These are phyloP conservation scores for Xiphorhynchus elegans DNA, from an alignment of 2,113 vertebrate genomes.

Conservation along the genomic window DNA sequence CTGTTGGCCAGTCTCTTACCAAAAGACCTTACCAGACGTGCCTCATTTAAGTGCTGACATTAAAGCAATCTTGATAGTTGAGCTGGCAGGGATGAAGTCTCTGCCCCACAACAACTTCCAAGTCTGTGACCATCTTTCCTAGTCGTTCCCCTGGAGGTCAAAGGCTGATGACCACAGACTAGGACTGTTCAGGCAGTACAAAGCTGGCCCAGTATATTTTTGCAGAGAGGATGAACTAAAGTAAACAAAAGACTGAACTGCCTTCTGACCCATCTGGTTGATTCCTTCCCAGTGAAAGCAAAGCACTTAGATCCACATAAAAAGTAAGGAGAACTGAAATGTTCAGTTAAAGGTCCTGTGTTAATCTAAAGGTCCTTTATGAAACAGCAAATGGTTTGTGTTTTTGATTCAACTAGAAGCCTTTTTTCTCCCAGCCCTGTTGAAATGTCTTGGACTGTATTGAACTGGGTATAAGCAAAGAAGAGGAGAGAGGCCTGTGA, in stretches of 20 bases:
- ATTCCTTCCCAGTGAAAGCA: background rate
- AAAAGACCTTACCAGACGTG: background rate
- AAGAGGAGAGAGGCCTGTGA: background rate
- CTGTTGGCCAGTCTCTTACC: background rate
- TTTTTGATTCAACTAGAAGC: background rate
- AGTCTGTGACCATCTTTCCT: background rate
- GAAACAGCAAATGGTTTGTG: background rate
- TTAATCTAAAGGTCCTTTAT: background rate
- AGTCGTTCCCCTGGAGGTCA: background rate
- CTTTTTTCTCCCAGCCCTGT: background rate
- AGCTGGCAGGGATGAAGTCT: background rate
- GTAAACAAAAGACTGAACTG: background rate
- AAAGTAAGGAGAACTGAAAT: background rate
- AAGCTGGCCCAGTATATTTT: background rate
- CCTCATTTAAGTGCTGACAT: background rate
- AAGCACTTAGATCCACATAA: background rate
- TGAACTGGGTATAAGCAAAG: background rate
- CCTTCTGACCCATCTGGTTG: background rate
- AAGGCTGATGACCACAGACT: background rate
- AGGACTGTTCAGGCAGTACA: background rate
- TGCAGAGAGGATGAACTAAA: background rate
- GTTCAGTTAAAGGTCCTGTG: too few relatives aligned
- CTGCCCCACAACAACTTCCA: background rate
- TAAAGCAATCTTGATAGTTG: background rate
- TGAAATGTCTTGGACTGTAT: background rate